Percentiles rank a stretch among this genome's conserved stretches.
These are phyloP conservation scores for Chironomus tentans DNA, from an alignment of 2,888 invertebrate species.

Conservation along the genomic window DNA sequence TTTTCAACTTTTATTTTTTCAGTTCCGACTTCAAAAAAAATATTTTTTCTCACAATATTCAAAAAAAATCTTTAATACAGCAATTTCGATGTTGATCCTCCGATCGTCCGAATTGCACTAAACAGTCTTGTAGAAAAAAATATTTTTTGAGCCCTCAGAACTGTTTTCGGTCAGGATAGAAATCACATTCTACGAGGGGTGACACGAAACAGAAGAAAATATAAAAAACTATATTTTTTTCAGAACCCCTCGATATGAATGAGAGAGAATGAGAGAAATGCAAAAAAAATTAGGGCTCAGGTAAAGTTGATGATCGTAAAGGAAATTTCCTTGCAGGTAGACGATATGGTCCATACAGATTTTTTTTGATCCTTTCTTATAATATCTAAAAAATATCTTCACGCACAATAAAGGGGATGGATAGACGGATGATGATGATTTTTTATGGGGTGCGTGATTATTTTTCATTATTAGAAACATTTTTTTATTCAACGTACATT, in stretches of 20 bases:
- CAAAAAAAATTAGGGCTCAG: slow-evolving; percentile 6
- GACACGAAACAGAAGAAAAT: not conserved
- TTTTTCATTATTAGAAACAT: slow-evolving; percentile 23
- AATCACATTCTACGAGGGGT: not conserved
- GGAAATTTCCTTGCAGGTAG: slow-evolving; percentile 26
- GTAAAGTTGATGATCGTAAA: slow-evolving; percentile 10
- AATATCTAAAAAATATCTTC: not conserved
- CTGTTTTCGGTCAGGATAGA: not conserved
- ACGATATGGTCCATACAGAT: not conserved
- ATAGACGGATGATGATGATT: slow-evolving; percentile 9
- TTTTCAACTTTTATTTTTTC: too few species aligned
- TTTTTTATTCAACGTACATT: slow-evolving; percentile 10
- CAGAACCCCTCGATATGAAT: slow-evolving; percentile 6
- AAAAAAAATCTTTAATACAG: not conserved
- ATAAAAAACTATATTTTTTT: not conserved
- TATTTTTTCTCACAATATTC: too few species aligned
- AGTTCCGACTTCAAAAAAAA: too few species aligned
- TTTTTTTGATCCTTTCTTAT: not conserved
- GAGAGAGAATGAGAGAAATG: slow-evolving; percentile 16
- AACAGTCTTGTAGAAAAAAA: not conserved
- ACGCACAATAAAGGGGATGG: slow-evolving; percentile 1
- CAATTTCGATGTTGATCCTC: slow-evolving; percentile 30
- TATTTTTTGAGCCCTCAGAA: not conserved
- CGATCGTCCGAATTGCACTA: slow-evolving; percentile 30
- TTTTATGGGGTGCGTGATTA: slow-evolving; percentile 28